Conservation (phyloP, 2,888 invertebrate species). For the Odontomyia ornata region DNA sequence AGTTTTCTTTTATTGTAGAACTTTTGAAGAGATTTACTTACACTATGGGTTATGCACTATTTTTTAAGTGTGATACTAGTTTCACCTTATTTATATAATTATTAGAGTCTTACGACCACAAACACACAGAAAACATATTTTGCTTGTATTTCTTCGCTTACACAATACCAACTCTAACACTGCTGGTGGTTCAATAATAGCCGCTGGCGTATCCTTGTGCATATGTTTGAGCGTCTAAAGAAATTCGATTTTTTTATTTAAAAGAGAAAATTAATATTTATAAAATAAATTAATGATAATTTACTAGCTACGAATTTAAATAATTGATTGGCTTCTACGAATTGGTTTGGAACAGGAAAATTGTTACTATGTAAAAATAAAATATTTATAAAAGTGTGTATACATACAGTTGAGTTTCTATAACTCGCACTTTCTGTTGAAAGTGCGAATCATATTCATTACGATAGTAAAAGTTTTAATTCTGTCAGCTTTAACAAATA, state of each 20-base stretch:
- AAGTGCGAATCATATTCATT: too few relatives aligned
- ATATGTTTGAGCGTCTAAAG: constrained; percentile 62
- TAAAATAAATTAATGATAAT: too few relatives aligned
- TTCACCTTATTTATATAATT: constrained; percentile 18
- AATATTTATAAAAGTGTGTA: not conserved
- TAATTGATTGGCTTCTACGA: too few relatives aligned
- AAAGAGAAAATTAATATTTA: too few relatives aligned
- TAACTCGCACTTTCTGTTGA: not conserved
- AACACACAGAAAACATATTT: constrained; percentile 41
- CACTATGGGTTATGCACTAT: not conserved
- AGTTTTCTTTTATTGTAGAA: not conserved
- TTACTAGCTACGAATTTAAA: too few relatives aligned
- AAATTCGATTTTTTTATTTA: too few relatives aligned
- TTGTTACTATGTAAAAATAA: too few relatives aligned
- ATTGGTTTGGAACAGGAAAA: too few relatives aligned
- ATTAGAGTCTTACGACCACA: constrained; percentile 33
- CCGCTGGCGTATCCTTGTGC: constrained; percentile 63
- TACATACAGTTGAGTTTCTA: not conserved
- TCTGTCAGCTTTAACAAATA: too few relatives aligned
- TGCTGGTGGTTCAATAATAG: constrained; percentile 58
- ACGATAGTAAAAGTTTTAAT: too few relatives aligned
- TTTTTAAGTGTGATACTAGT: constrained; percentile 1
- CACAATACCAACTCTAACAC: constrained; percentile 13
- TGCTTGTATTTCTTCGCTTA: constrained; percentile 16
- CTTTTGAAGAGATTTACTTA: not conserved